Base-by-base conservation (phyloP, 2,113 vertebrate species). In the Percina caprodes region DNA sequence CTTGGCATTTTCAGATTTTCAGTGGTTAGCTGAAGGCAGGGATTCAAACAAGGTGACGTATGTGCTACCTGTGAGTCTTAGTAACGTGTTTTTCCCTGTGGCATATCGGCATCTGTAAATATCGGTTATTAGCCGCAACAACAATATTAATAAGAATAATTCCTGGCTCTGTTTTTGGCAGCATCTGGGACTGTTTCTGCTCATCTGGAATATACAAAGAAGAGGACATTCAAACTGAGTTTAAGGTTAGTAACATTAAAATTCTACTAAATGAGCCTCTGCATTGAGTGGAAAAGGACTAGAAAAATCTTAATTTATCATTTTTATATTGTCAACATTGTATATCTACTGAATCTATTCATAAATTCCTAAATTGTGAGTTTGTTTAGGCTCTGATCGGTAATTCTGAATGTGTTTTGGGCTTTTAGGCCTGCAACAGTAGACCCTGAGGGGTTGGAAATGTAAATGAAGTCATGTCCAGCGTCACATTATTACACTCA, bases 161-260 rank as follows among this genome's bases (percentile, higher is more conserved):
- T 42, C 65, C 15, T 11, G 39, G 23, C 30, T 66, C 68, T 59
- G 51, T 54, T 2, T 2, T 18, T 56, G 54, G 48, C 68, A 60
- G 65, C 24, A n/a, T 46, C 18, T 46, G 3, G 18, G 60, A 13
- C 56, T 45, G 48, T 69, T 74, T 19, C n/a, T 3, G 1, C 61
- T 30, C 12, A 14, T 52, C 16, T 49, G 45, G 24, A 7, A 39
- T 39, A 39, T 39, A 39, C 35, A 21, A 11, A 66, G 14, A 73
- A 12, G 18, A 76, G 21, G 10, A 80, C 66, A 71, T 77, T 59
- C 21, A 65, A 39, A 30, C 48, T 30, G 42, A 54, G 45, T 6
- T 72, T 14, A 52, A 59, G 45, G 10, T 72, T 14, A 52, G 23
- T 1, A 61, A 45, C 48, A 60, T 77, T 67, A 35, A 46, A 72